Evolutionary conservation across 2,888 invertebrate species (phyloP), one percentile per base, ranked within the genome.

Genomic region (Panzeria rudis): DNA sequence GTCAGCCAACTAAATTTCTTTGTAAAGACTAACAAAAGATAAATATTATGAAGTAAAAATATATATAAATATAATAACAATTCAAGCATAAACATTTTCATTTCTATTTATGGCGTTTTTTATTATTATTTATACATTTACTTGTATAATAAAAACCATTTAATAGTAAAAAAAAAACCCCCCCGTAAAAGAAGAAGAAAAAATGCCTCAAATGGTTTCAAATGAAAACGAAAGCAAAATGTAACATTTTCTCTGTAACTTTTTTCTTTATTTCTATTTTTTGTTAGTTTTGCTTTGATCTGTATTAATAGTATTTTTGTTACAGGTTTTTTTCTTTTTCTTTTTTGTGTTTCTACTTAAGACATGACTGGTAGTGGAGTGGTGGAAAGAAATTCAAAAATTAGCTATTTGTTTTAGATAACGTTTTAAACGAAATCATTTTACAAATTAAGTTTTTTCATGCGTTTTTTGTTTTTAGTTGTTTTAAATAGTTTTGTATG

Each of bases 141-240:
- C 75, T 75, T 68, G 59, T 72, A 64, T 72, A 79, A 79, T 79
- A 72, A 72, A 64, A 79, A 38, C 6, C 61, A 61, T 69, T 69
- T 69, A 69, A 78, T 23, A 50, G 11, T 38, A 56, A 54, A 77
- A 50, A 41, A n/a, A n/a, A n/a, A n/a, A n/a, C n/a, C n/a, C n/a
- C n/a, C 17, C 15, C 5, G 25, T 38, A 52, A 52, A 62, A 52
- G 29, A 13, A 52, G 25, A n/a, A 75, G 35, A 62, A 64, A 64
- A 61, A 54, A 25, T 44, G 4, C 41, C 29, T 56, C 29, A 75
- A 75, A 75, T 54, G 5, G 15, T 38, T 75, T 75, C 3, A 75
- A 79, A 71, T 79, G 84, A 84, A 84, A 84, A 84, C 79, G 84
- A 84, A 84, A 84, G 84, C 64, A 56, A 80, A 68, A 64, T 79